These are phyloP conservation scores for Acrobasis suavella DNA, from an alignment of 2,888 invertebrate species.

Conservation along the genomic window DNA sequence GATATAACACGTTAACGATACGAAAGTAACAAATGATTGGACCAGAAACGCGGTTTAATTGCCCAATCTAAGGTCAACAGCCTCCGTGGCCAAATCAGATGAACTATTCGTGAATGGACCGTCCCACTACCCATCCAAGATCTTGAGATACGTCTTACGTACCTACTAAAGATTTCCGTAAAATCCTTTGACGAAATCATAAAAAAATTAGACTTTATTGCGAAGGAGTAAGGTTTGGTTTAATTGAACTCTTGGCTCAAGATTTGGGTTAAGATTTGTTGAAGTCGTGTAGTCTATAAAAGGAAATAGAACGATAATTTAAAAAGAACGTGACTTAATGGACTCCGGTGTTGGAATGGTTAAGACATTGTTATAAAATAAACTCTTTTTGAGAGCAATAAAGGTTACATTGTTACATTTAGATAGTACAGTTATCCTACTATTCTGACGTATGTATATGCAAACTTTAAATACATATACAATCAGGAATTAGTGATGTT, in stretches of 20 bases:
- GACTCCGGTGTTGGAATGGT: neutral
- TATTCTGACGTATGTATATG: too few species aligned
- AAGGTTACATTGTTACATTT: neutral
- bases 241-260: neutral
- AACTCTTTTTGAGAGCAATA: neutral
- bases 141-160: slow-evolving; percentile 42
- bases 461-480: too few species aligned
- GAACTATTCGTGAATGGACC: slow-evolving; percentile 64
- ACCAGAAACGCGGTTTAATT: slow-evolving; percentile 53
- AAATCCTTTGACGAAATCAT: slow-evolving; percentile 24
- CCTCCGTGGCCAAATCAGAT: slow-evolving; percentile 48
- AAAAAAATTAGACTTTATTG: neutral
- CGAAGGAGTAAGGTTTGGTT: neutral
- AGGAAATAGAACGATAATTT: slow-evolving; percentile 38
- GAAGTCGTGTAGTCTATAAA: slow-evolving; percentile 37
- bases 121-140: slow-evolving; percentile 52
- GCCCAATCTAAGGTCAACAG: slow-evolving; percentile 58
- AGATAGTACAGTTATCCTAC: neutral
- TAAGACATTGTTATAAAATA: neutral
- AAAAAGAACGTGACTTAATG: slow-evolving; percentile 39
- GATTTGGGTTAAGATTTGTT: slow-evolving; percentile 18
- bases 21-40: slow-evolving; percentile 41
- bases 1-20: slow-evolving; percentile 7
- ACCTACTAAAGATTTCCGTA: slow-evolving; percentile 36
- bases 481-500: too few species aligned